Evolutionary conservation across 92 coral and sea anemone species (phyloP), one percentile per base, ranked within the genome.

Genomic region (Phymanthus crucifer): DNA sequence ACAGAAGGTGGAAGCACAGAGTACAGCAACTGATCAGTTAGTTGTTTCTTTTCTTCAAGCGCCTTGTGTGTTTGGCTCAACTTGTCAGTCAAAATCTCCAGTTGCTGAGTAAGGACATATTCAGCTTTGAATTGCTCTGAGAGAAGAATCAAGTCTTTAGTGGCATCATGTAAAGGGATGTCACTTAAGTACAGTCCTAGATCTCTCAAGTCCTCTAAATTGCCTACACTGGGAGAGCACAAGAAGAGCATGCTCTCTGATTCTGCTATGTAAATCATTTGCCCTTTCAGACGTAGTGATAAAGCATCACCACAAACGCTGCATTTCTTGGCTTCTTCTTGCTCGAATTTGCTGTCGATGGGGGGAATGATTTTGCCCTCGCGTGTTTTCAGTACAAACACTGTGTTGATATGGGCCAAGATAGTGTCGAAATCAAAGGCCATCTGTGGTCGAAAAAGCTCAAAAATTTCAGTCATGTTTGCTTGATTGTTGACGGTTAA

Each of bases 201-300:
- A 21, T 82, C 91, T 61, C 90, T 88, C 57, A 93, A 78, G 64
- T 93, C 93, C 52, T 93, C 93, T 71, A 93, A 57, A 64, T 93
- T 89, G 24, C 90, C 91, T 47, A 93, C 95, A 80, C 98, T 93
- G 57, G 98, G 98, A 16, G 98, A 93, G 79, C 98, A 93, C 54
- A 93, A 81, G 78, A 88, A 93, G 21, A 93, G 70, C 85, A 91
- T 83, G 71, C 84, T 86, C 52, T 88, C 91, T 0, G 91, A 91
- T 69, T 91, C 95, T 3, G 91, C 91, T 19, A 93, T 89, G 83
- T 81, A 84, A 27, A 93, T 83, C 89, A 93, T 93, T 66, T 93
- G 98, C 27, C 98, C 97, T 71, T 87, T 84, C 4, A 89, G 87
- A 31, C 89, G 83, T 58, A 89, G 75, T 24, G 84, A 85, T 73